These are phyloP conservation scores for Natator depressus DNA, from an alignment of 2,113 vertebrate species.

Conservation along the genomic window DNA sequence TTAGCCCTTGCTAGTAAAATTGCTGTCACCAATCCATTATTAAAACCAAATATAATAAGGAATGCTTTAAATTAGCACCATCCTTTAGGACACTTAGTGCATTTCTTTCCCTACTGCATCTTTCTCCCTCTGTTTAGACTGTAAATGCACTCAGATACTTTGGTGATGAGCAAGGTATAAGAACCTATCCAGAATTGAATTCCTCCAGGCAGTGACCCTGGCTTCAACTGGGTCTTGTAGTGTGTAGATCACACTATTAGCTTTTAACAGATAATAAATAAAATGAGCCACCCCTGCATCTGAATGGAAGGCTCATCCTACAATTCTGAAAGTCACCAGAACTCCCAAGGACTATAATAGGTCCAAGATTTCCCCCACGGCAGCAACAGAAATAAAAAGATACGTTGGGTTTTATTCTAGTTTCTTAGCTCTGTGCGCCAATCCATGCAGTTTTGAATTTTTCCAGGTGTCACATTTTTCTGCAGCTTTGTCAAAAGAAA, in stretches of 20 bases:
- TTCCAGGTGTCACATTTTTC: not conserved
- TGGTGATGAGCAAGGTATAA: not conserved
- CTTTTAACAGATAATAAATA: not conserved
- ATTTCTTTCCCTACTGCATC: not conserved
- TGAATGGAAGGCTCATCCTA: not conserved
- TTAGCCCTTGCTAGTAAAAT: not conserved
- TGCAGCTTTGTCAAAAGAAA: not conserved
- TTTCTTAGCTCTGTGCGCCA: not conserved
- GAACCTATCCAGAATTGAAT: not conserved
- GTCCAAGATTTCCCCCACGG: not conserved
- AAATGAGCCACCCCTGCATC: not conserved
- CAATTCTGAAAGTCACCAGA: not conserved
- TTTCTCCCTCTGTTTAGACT: not conserved
- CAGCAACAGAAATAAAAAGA: not conserved
- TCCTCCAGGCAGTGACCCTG: not conserved
- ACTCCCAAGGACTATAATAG: not conserved
- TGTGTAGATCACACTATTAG: not conserved
- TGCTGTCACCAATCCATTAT: not conserved
- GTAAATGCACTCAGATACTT: not conserved
- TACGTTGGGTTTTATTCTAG: not conserved
- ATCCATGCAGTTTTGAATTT: not conserved
- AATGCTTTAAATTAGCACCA: not conserved
- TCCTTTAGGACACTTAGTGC: not conserved
- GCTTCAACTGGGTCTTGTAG: not conserved
- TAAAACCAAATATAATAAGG: not conserved